phyloP scores from a whole-genome alignment of 1,140 invertebrate species.

The Colletes latitarsis region DNA sequence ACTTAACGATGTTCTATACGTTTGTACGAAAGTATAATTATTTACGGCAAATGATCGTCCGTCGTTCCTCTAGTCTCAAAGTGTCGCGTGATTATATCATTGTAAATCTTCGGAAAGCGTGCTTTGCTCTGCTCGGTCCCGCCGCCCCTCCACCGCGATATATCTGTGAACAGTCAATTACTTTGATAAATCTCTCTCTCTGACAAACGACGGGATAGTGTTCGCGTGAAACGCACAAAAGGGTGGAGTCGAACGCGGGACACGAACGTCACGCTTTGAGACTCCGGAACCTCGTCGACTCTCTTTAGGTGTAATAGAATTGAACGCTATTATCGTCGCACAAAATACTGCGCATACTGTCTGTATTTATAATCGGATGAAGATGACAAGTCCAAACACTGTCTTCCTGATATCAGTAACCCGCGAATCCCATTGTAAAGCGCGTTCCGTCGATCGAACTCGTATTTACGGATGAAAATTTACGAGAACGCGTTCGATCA shows the following conservation, averaged over 20 bases:
- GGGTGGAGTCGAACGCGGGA: not conserved
- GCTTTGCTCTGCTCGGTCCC: too few species aligned
- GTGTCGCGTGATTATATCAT: constrained; percentile 43
- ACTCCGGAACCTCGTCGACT: constrained; percentile 45
- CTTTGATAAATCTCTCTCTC: not conserved
- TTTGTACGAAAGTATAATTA: constrained; percentile 71
- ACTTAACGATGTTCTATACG: constrained; percentile 73
- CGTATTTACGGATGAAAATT: constrained; percentile 30
- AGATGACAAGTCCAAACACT: constrained; percentile 66
- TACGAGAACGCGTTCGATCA: constrained; percentile 9
- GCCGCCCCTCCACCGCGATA: not conserved
- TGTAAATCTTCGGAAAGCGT: not conserved
- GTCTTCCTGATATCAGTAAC: constrained; percentile 71
- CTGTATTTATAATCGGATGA: constrained; percentile 72
- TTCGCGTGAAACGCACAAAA: not conserved
- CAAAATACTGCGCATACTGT: constrained; percentile 68
- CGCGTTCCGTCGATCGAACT: constrained; percentile 1
- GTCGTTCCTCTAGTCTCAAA: constrained; percentile 62
- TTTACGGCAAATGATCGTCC: constrained; percentile 42
- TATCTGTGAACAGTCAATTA: constrained; percentile 37
- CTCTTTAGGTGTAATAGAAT: constrained; percentile 53
- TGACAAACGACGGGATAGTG: not conserved
- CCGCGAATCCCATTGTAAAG: constrained; percentile 61
- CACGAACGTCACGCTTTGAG: constrained; percentile 58
- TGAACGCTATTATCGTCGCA: constrained; percentile 58